A percentile compares a stretch with the other conserved stretches of the same genome.
Conservation (phyloP, 1,140 invertebrate species). For the Neuroterus valhalla region DNA sequence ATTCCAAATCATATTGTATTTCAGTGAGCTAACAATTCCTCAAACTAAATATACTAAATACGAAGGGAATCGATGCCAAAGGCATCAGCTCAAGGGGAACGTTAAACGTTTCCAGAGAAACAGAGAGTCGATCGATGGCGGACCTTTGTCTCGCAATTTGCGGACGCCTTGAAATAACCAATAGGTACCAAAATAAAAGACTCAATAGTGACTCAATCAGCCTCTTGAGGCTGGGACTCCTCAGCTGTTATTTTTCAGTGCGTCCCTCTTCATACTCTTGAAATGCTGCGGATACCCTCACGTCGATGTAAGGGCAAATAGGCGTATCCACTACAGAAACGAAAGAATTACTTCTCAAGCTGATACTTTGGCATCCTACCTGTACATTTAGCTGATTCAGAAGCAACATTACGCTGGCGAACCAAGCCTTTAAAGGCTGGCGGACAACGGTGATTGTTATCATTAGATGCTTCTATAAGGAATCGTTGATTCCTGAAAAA, state of each 20-base stretch:
- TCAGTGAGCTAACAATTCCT: neutral
- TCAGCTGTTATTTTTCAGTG: conserved; percentile 2
- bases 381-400: conserved; percentile 26
- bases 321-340: no score
- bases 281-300: neutral
- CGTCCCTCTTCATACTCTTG: neutral
- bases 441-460: conserved; percentile 17
- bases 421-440: conserved; percentile 8
- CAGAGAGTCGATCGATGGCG: conserved; percentile 22
- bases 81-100: neutral
- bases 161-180: conserved; percentile 27
- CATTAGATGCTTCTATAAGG: conserved; percentile 19
- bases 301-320: no score
- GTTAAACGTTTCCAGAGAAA: conserved; percentile 27
- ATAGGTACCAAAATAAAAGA: conserved; percentile 22
- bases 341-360: neutral
- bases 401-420: conserved; percentile 7
- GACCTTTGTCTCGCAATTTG: conserved; percentile 27
- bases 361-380: conserved; percentile 19
- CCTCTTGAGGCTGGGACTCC: neutral
- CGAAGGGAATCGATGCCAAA: neutral
- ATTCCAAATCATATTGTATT: neutral
- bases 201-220: conserved; percentile 22
- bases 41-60: conserved; percentile 19
- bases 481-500: conserved; percentile 3